A percentile compares a stretch with the other conserved stretches of the same genome.
These are phyloP conservation scores for Trichosurus vulpecula DNA, from an alignment of 2,797 vertebrate genomes.

Conservation along the genomic window DNA sequence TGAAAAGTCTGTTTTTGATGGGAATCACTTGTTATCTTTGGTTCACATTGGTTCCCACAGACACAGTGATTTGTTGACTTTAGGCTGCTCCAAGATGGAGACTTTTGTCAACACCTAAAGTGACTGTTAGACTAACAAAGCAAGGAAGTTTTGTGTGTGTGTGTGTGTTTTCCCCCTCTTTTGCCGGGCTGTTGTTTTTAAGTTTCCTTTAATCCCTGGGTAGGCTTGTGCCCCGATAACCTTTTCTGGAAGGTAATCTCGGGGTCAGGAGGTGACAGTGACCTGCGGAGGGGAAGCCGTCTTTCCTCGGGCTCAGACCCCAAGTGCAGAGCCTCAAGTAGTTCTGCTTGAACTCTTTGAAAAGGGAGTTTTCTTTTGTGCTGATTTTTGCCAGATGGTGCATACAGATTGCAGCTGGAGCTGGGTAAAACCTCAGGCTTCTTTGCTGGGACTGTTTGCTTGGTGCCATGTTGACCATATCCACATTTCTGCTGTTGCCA, in stretches of 20 bases:
- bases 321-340: slow-evolving; percentile 12
- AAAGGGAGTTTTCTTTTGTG: slow-evolving; percentile 35
- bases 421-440: background rate
- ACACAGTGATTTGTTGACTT: slow-evolving; percentile 79
- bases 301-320: slow-evolving; percentile 69
- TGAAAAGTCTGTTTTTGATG: slow-evolving; percentile 73
- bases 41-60: slow-evolving; percentile 77
- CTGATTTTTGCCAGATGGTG: slow-evolving; percentile 77
- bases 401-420: slow-evolving; percentile 68
- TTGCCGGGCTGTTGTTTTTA: slow-evolving; percentile 57
- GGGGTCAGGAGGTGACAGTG: slow-evolving; percentile 74
- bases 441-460: slow-evolving; percentile 43
- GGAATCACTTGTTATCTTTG: slow-evolving; percentile 79
- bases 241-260: slow-evolving; percentile 72
- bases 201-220: slow-evolving; percentile 79
- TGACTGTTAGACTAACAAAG: slow-evolving; percentile 80
- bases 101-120: slow-evolving; percentile 80
- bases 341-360: slow-evolving; percentile 43
- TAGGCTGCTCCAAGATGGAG: slow-evolving; percentile 77
- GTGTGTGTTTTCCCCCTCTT: slow-evolving; percentile 33
- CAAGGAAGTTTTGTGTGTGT: slow-evolving; percentile 74
- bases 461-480: slow-evolving; percentile 40
- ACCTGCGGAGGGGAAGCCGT: slow-evolving; percentile 74
- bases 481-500: slow-evolving; percentile 41
- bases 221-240: slow-evolving; percentile 79